Base-by-base conservation (phyloP, 1,140 invertebrate genomes). In the Heliconius eleuchia region DNA sequence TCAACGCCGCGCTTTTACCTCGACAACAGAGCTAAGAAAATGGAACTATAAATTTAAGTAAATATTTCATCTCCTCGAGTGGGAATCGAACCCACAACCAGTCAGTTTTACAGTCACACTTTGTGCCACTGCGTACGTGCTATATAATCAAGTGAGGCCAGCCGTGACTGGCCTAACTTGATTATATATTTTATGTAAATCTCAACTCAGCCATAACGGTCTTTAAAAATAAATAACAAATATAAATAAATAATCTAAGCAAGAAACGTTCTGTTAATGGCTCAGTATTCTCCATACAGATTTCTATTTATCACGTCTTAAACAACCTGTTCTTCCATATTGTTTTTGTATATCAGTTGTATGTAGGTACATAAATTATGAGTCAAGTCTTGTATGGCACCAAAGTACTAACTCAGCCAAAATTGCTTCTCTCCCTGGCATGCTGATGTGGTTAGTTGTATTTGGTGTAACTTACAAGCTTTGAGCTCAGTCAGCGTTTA, bases 371-470 rank as follows among this genome's bases (percentile, higher is more conserved):
- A 3, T 46, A 37, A 66, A 30, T 77, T 77, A 71, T 71, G 70
- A 71, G 27, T 77, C 66, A 77, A 71, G 37, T 30, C 57, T 34
- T 66, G 74, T 70, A 42, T 77, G 76, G 74, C 74, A 55, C 82
- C 72, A 66, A 83, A 77, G 82, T 71, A 79, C 80, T 81, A 79
- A 79, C 77, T 81, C 73, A 77, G 75, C 73, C 77, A 75, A 83
- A 83, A 83, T 83, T 83, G 76, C 82, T 83, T 81, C 70, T 78
- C 74, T 77, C 72, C 73, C 79, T 78, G 74, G 80, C 82, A 79
- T 83, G 80, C 80, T 83, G 82, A 83, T 83, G 80, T 50, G 74
- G 77, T 81, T 77, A 80, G 11, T 30, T 73, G 16, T 23, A 71
- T 23, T 30, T 52, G 73, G 78, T 27, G 37, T 76, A 79, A 74